These are phyloP conservation scores for Ennomos fuscantarius DNA, from an alignment of 2,888 invertebrate genomes.

Conservation along the genomic window DNA sequence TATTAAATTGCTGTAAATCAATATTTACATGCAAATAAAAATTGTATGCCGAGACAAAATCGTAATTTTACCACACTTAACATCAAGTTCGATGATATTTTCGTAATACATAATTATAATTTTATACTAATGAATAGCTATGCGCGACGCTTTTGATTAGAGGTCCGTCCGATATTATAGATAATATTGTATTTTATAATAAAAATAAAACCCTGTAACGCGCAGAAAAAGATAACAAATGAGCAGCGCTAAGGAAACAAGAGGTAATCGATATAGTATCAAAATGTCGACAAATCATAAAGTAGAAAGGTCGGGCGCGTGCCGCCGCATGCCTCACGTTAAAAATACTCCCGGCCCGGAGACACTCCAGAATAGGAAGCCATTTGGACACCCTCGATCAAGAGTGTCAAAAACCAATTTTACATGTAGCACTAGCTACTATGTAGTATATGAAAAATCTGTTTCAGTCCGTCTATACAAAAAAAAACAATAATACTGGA, in stretches of 20 bases:
- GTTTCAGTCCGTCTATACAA: not conserved
- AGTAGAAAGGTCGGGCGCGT: slow-evolving; percentile 68
- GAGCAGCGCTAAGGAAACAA: slow-evolving; percentile 34
- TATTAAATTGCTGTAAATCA: slow-evolving; percentile 54
- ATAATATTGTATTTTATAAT: not conserved
- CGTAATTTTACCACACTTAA: slow-evolving; percentile 1
- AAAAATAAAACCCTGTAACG: slow-evolving; percentile 3
- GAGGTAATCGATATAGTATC: slow-evolving; percentile 60
- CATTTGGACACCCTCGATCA: slow-evolving; percentile 57
- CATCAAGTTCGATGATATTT: not conserved
- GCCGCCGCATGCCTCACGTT: slow-evolving; percentile 67
- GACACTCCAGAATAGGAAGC: slow-evolving; percentile 77
- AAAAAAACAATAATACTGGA: not conserved
- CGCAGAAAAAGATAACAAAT: slow-evolving; percentile 39
- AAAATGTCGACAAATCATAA: slow-evolving; percentile 69
- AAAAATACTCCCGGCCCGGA: slow-evolving; percentile 72
- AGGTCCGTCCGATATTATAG: not conserved
- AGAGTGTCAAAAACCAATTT: slow-evolving; percentile 40
- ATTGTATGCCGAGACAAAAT: slow-evolving; percentile 43
- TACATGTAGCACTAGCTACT: slow-evolving; percentile 8
- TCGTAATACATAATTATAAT: too few relatives aligned
- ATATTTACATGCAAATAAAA: slow-evolving; percentile 48
- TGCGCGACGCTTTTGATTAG: too few relatives aligned
- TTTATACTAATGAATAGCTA: too few relatives aligned
- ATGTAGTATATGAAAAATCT: not conserved